Base-by-base conservation (phyloP, 2,113 vertebrate genomes). In the Lates calcarifer region DNA sequence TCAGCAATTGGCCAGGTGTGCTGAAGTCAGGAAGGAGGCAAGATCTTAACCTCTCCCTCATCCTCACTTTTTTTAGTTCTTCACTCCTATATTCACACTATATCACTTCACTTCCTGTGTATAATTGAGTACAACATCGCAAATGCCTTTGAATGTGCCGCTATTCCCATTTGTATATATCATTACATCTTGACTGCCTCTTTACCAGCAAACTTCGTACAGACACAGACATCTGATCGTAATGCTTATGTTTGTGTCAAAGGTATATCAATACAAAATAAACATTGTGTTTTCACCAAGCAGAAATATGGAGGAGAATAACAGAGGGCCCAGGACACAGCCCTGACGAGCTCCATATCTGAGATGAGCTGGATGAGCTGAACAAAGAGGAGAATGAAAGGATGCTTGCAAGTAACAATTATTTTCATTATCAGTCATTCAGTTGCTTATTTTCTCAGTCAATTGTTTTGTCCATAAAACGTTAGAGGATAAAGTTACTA, bases 321-420 rank as follows among this genome's bases (percentile, higher is more conserved):
- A 17, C 14, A 26, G 47, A 13, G 20, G 20, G 0, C 47, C 14
- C 4, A 56, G 56, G 10, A 57, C 26, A 14, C n/a, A 41, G 1
- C 74, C 68, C 11, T 73, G 78, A 57, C 66, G 64, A 64, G 15
- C 63, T 43, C 31, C 61, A 12, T 24, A 26, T 14, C 12, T 28
- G 35, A 22, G 22, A 24, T 5, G n/a, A 69, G 18, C 24, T 39
- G 10, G 22, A 24, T 5, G n/a, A 69, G 18, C 24, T 39, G 10
- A 3, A 47, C 7, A 18, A 28, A 43, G 11, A 28, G 39, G 39
- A 9, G 2, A 39, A 17, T 5, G 11, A 24, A 55, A 26, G 33
- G n/a, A 51, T 1, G n/a, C 26, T 24, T 43, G 53, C 10, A 55
- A 26, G 3, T 55, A 26, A 24, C 49, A 53, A 53, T 53, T 49